Base-by-base conservation (phyloP, 2,797 vertebrate species). In the Lagocephalus sceleratus region DNA sequence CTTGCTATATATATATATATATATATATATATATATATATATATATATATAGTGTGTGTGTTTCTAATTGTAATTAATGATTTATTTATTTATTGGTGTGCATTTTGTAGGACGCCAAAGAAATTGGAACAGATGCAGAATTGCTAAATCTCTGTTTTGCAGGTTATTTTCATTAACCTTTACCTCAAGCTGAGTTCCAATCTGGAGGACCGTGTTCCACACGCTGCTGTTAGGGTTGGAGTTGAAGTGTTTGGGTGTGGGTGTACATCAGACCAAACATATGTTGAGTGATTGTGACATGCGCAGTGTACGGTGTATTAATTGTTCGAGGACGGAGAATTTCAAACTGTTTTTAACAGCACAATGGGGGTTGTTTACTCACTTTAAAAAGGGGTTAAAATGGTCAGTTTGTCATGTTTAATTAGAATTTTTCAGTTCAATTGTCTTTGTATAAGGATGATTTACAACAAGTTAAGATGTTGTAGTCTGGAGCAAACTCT, bases 141-240 rank as follows among this genome's bases (percentile, higher is more conserved):
- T 50, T 64, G 71, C 74, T 75, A 72, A 75, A 68, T 80, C 69
- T 79, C 51, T 60, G 60, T 79, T 78, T 78, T 67, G 72, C 74
- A 77, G 81, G 83, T 84, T 51, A 38, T 60, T 70, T 87, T 78
- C 83, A 83, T 87, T 89, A 88, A 90, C 88, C 85, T 89, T 85
- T 82, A 83, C 84, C 83, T 67, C 89, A 85, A 74, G 85, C 88
- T 88, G 89, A 59, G 82, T 66, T 75, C 76, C 89, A 90, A 90
- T 91, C 89, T 91, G 89, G 84, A 88, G 63, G 19, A 48, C 68
- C 66, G 56, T 71, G 66, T 78, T 85, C 48, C 61, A 72, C 64
- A 67, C 59, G 38, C 21, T 62, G 75, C 47, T 65, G 75, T 69
- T 60, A 63, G 54, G 59, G 68, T 63, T 66, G 61, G 23, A 15